Evolutionary conservation across 2,797 vertebrate species (phyloP), one percentile per base, ranked within the genome.

Genomic region (Rhinophrynus dorsalis): DNA sequence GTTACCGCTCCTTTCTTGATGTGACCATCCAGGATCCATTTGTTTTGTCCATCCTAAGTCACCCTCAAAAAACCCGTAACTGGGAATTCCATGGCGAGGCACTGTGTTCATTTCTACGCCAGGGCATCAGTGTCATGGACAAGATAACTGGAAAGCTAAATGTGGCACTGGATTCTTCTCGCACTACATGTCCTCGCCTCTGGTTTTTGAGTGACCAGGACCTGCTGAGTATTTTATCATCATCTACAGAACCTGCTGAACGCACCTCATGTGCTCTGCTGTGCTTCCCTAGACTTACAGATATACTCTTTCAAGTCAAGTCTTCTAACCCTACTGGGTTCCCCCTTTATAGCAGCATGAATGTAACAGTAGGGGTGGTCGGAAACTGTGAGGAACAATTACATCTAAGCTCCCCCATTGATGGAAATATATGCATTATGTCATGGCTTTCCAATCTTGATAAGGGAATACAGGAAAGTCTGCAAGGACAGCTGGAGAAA

Each of bases 191-290:
- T 68, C 89, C 92, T 40, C 91, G 94, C 61, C 85, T 97, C 5
- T 92, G 85, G 79, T 93, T 94, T 76, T 86, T 97, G 61, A 92
- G 90, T 37, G 78, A 93, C 20, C 79, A 77, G 17, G 93, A 96
- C 63, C 68, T 92, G 15, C 84, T 92, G 3, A 74, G 84, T 29
- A 76, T 96, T 10, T 75, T 94, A 2, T 87, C 88, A 6, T 75
- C 82, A 2, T 65, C 80, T 1, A 67, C 81, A 1, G 81, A 81
- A 0, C 78, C 83, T 2, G 69, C 59, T 0, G 80, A 81, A 0
- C 79, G 91, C 58, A 85, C 91, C 13, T 73, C 74, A 0, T 84
- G 90, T 80, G 83, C 89, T 1, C 74, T 74, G 0, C 92, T 86
- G 74, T 94, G 90, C 67, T 96, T 95, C 75, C 83, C 80, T 56